Percentiles rank a stretch among this genome's conserved stretches.
These are phyloP conservation scores for Cisticola juncidis DNA, from an alignment of 2,113 vertebrate species.

Conservation along the genomic window DNA sequence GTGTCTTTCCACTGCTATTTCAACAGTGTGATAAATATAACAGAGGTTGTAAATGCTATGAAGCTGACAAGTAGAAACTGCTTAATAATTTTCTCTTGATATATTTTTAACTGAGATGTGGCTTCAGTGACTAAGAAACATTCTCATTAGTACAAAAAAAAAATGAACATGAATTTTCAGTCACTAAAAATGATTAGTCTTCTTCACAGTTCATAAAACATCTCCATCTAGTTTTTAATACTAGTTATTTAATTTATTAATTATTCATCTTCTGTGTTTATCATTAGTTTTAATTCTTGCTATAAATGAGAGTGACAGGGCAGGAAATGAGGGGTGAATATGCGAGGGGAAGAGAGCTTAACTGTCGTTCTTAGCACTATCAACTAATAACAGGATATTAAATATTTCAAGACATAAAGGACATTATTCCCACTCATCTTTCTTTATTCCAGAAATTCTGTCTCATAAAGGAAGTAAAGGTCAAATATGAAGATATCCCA, in stretches of 20 bases:
- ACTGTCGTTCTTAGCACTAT: neutral
- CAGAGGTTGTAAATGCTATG: neutral
- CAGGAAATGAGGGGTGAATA: neutral
- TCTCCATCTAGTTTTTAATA: neutral
- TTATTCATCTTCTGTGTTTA: neutral
- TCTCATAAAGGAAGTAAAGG: fast-evolving
- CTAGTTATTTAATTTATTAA: neutral
- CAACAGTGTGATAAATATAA: neutral
- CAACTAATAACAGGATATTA: neutral
- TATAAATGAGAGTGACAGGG: neutral
- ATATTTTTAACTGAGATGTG: neutral
- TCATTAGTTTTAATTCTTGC: neutral
- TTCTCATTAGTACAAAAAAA: neutral
- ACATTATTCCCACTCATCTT: neutral
- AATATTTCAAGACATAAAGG: neutral
- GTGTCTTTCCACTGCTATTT: neutral
- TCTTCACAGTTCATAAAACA: constrained; percentile 14
- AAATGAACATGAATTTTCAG: neutral
- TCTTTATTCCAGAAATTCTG: neutral
- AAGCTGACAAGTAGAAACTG: neutral
- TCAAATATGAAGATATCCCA: neutral
- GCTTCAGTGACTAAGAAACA: neutral
- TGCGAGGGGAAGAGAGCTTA: neutral
- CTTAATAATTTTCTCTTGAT: neutral
- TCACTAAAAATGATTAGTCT: neutral